phyloP scores from a whole-genome alignment of 2,888 invertebrate genomes.

The Tholera decimalis region DNA sequence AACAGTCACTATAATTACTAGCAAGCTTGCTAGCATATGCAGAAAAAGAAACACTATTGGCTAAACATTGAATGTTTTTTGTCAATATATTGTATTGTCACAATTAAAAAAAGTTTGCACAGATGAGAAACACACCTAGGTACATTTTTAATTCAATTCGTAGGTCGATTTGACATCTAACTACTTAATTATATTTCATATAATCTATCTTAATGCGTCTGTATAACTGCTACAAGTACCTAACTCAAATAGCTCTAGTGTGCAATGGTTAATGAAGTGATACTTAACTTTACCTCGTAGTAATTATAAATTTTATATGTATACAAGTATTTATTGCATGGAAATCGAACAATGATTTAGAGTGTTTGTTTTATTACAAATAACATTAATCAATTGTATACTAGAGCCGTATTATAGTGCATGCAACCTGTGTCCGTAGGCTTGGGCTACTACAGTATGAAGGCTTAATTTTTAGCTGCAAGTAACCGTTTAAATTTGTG shows the following conservation, averaged over 20 bases:
- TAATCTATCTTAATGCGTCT: slow-evolving; percentile 52
- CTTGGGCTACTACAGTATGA: slow-evolving; percentile 20
- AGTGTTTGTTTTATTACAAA: slow-evolving; percentile 8
- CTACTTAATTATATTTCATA: slow-evolving; percentile 46
- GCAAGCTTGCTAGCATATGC: slow-evolving; percentile 28
- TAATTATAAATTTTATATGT: slow-evolving; percentile 10
- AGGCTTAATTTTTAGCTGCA: slow-evolving; percentile 40
- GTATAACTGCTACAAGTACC: slow-evolving; percentile 46
- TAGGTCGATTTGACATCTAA: slow-evolving; percentile 47
- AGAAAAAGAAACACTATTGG: slow-evolving; percentile 35
- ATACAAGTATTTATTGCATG: slow-evolving; percentile 16
- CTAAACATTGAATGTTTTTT: slow-evolving; percentile 20
- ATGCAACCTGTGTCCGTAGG: slow-evolving; percentile 31
- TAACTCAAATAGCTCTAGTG: slow-evolving; percentile 56
- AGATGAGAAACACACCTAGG: slow-evolving; percentile 38
- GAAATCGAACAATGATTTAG: slow-evolving; percentile 11
- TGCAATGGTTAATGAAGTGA: slow-evolving; percentile 30
- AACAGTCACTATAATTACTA: slow-evolving; percentile 46
- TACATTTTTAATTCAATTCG: slow-evolving; percentile 33
- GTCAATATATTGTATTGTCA: not conserved
- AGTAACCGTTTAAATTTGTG: slow-evolving; percentile 9
- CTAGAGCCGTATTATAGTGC: slow-evolving; percentile 44
- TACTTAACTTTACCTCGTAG: slow-evolving; percentile 14
- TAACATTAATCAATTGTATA: slow-evolving; percentile 36
- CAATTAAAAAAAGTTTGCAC: slow-evolving; percentile 50